Conservation (phyloP, 2,113 vertebrate genomes). For the Ivindomyrus marchei region DNA sequence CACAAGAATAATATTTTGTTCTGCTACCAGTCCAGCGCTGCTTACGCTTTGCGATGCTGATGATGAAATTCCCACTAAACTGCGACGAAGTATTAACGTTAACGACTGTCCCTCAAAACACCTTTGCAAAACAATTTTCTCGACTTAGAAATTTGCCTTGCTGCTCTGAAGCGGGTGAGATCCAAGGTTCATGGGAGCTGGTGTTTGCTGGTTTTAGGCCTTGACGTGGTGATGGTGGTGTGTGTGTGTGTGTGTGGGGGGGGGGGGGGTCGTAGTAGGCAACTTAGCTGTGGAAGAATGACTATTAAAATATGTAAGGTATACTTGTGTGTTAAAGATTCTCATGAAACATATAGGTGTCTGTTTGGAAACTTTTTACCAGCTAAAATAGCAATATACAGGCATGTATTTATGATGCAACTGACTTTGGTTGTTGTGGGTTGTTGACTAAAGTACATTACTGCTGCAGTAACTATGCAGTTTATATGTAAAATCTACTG, state of each 20-base stretch:
- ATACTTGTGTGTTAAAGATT: not conserved
- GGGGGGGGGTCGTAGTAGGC: not conserved
- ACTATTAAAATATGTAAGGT: not conserved
- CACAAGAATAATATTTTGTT: not conserved
- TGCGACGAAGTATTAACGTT: not conserved
- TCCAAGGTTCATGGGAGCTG: not conserved
- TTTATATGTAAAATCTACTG: not conserved
- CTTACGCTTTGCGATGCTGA: not conserved
- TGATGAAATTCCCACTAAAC: not conserved
- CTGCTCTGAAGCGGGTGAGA: not conserved
- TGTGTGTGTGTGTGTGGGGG: not conserved
- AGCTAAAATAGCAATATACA: not conserved
- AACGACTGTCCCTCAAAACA: not conserved
- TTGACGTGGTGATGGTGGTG: conserved; percentile 4
- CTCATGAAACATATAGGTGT: not conserved
- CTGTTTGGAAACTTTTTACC: not conserved
- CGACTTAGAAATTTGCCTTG: not conserved
- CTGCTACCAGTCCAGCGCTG: not conserved
- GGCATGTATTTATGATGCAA: not conserved
- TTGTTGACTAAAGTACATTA: not conserved
- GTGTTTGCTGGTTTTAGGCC: conserved; percentile 13
- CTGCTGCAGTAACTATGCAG: not conserved
- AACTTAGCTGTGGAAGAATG: not conserved
- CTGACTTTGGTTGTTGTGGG: not conserved
- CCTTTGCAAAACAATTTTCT: not conserved